These are phyloP conservation scores for Psittacula cyanocephala DNA, from an alignment of 2,113 vertebrate species.

Conservation along the genomic window DNA sequence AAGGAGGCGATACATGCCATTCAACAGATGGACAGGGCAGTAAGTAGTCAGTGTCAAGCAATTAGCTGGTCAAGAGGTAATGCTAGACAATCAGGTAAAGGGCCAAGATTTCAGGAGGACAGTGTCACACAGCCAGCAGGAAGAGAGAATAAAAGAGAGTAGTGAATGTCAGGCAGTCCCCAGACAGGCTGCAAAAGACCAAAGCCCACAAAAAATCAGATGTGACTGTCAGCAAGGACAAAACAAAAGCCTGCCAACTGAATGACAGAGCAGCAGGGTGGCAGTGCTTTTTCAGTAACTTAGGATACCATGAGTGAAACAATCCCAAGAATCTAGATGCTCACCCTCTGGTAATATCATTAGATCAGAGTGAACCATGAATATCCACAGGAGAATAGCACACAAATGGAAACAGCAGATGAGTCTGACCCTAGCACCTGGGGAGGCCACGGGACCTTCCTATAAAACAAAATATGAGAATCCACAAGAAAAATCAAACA, in stretches of 20 bases:
- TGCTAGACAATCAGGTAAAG: constrained; percentile 60
- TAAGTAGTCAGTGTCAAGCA: constrained; percentile 47
- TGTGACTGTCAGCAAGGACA: background rate
- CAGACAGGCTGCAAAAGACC: constrained; percentile 29
- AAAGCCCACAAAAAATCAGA: constrained; percentile 30
- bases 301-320: constrained; percentile 47
- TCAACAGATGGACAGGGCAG: constrained; percentile 42
- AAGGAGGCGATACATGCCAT: background rate
- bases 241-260: constrained; percentile 45
- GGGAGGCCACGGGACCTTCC: constrained; percentile 70
- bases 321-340: constrained; percentile 64
- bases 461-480: constrained; percentile 77
- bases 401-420: constrained; percentile 80
- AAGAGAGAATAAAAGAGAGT: constrained; percentile 52
- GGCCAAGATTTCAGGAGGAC: constrained; percentile 49
- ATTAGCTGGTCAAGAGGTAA: constrained; percentile 52
- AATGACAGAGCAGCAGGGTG: constrained; percentile 31
- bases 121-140: constrained; percentile 48
- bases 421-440: constrained; percentile 72
- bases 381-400: constrained; percentile 75
- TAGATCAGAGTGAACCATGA: constrained; percentile 67
- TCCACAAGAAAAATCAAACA: constrained; percentile 81
- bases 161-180: constrained; percentile 35
- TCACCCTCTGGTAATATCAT: constrained; percentile 66
- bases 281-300: constrained; percentile 55